A percentile compares a stretch with the other conserved stretches of the same genome.
Conservation (phyloP, 2,113 vertebrate genomes). For the Poecile atricapillus region DNA sequence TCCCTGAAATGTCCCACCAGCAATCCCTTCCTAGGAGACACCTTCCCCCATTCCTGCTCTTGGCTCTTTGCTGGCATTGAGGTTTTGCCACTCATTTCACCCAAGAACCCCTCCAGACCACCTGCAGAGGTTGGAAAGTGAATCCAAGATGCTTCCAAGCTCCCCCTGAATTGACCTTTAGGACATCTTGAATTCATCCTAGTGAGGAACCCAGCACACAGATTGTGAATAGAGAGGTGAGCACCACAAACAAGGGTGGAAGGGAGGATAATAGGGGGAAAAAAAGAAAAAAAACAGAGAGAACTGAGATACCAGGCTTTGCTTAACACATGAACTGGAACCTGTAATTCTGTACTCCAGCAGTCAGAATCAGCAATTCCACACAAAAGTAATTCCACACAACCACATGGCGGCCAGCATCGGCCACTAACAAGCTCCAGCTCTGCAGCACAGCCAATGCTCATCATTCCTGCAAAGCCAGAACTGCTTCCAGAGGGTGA, state of each 20-base stretch:
- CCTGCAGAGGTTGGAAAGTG: background rate
- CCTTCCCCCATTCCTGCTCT: background rate
- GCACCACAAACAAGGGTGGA: rapidly evolving
- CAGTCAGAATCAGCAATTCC: background rate
- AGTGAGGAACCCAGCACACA: background rate
- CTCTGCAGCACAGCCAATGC: background rate
- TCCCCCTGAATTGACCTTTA: background rate
- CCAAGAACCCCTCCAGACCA: background rate
- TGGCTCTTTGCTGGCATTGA: background rate
- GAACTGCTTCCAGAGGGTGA: background rate
- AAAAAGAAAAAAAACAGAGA: background rate
- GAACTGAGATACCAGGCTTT: background rate
- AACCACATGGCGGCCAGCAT: background rate
- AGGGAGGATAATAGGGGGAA: background rate
- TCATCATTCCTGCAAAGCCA: background rate
- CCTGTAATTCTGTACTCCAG: background rate
- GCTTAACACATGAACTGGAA: background rate
- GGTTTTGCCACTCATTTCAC: background rate
- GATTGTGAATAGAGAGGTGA: background rate
- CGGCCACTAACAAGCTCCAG: background rate
- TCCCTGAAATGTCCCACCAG: background rate
- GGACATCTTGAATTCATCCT: background rate
- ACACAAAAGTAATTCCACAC: background rate
- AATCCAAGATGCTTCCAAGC: background rate
- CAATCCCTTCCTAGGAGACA: background rate